A percentile compares a stretch with the other conserved stretches of the same genome.
Conservation (phyloP, 1,140 invertebrate genomes). For the Macrocentrus cingulum region DNA sequence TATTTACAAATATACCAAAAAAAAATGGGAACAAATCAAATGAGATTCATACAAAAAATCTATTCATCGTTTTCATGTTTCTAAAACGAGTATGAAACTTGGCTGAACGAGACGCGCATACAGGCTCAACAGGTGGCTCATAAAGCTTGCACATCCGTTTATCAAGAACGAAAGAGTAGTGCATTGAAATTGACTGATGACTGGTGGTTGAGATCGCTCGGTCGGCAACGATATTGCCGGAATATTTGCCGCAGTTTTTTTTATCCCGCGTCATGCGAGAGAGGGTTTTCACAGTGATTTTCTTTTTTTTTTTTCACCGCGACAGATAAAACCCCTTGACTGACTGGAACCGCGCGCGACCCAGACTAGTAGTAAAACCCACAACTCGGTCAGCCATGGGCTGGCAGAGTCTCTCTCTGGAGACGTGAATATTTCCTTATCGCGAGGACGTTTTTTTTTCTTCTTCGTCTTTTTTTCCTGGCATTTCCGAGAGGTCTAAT, state of each 20-base stretch:
- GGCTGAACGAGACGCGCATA: constrained; percentile 42
- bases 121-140: constrained; percentile 48
- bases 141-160: constrained; percentile 51
- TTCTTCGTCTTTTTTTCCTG: background rate
- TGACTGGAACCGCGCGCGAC: no score
- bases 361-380: no score
- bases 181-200: constrained; percentile 51
- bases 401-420: no score
- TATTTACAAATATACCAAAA: background rate
- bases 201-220: constrained; percentile 39
- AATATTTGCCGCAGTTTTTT: background rate
- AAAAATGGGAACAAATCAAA: background rate
- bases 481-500: constrained; percentile 12
- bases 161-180: constrained; percentile 53
- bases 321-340: no score
- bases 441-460: background rate
- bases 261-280: no score
- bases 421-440: constrained; percentile 13
- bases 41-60: constrained; percentile 10
- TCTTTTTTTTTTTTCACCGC: no score
- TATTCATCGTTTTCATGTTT: constrained; percentile 24
- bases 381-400: no score
- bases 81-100: constrained; percentile 44
- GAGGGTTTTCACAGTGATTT: no score
- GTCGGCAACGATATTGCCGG: constrained; percentile 12